Evolutionary conservation across 2,113 vertebrate species (phyloP).

Genomic region (Xiphophorus hellerii): DNA sequence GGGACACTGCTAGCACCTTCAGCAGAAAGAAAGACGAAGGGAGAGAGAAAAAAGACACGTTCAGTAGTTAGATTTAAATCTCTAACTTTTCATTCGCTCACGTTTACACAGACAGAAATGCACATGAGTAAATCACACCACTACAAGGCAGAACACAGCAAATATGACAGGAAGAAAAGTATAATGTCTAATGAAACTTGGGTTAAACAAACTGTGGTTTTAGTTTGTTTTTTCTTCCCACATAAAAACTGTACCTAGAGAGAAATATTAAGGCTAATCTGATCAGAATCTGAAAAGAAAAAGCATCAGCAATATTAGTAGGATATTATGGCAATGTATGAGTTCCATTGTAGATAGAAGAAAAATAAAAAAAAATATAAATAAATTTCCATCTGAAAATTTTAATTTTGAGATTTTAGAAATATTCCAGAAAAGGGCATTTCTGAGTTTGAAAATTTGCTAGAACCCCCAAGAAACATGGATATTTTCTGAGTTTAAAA

Average conservation of each 20-base stretch:
- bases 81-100: slow-evolving; percentile 26
- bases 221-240: background rate
- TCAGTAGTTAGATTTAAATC: background rate
- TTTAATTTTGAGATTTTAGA: too few species aligned
- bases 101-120: slow-evolving; percentile 47
- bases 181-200: slow-evolving; percentile 24
- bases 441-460: too few species aligned
- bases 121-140: slow-evolving; percentile 75
- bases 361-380: too few species aligned
- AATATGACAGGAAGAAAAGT: slow-evolving; percentile 31
- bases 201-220: slow-evolving; percentile 2
- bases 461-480: too few species aligned
- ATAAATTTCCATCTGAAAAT: too few species aligned
- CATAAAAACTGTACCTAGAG: background rate
- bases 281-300: slow-evolving; percentile 6
- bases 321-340: too few species aligned
- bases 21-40: slow-evolving; percentile 10
- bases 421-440: too few species aligned
- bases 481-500: too few species aligned
- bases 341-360: too few species aligned
- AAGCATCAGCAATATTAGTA: slow-evolving; percentile 27
- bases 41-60: slow-evolving; percentile 16
- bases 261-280: slow-evolving; percentile 14
- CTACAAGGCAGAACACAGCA: slow-evolving; percentile 58
- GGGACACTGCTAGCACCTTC: slow-evolving; percentile 98